Conservation (phyloP, 2,113 vertebrate genomes). For the Riparia riparia region DNA sequence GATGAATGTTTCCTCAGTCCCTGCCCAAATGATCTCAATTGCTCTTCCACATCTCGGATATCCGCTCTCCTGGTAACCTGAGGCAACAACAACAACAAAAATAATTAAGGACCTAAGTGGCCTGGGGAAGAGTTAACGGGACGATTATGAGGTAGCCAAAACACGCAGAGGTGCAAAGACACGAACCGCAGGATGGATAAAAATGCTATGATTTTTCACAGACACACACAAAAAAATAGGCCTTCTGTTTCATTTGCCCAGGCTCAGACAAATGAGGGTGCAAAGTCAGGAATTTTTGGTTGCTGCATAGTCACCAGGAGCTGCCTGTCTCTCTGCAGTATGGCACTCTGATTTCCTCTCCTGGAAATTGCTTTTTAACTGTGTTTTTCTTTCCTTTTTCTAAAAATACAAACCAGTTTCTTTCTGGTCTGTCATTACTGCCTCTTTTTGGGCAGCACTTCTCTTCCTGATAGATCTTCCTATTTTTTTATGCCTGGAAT, state of each 20-base stretch:
- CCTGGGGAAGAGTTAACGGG: not conserved
- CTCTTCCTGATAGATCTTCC: slow-evolving; percentile 47
- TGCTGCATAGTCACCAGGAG: not conserved
- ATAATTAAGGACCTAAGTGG: not conserved
- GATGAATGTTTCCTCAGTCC: not conserved
- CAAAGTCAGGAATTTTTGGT: not conserved
- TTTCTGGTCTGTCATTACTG: slow-evolving; percentile 51
- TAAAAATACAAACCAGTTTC: slow-evolving; percentile 47
- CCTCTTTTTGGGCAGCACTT: slow-evolving; percentile 49
- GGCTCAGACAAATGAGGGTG: not conserved
- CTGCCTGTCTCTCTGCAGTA: not conserved
- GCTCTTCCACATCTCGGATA: not conserved
- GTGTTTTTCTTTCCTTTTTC: slow-evolving; percentile 29
- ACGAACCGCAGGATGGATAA: not conserved
- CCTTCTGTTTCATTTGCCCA: not conserved
- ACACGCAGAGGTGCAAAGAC: not conserved
- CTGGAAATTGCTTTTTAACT: slow-evolving; percentile 41
- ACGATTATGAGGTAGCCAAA: not conserved
- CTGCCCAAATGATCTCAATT: not conserved
- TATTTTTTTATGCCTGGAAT: slow-evolving; percentile 32
- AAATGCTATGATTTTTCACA: not conserved
- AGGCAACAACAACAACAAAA: not conserved
- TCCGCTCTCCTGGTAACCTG: not conserved
- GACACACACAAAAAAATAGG: too few relatives aligned
- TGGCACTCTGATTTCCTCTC: not conserved